These are phyloP conservation scores for Delphinus delphis DNA, from an alignment of 2,113 vertebrate genomes.

Conservation along the genomic window DNA sequence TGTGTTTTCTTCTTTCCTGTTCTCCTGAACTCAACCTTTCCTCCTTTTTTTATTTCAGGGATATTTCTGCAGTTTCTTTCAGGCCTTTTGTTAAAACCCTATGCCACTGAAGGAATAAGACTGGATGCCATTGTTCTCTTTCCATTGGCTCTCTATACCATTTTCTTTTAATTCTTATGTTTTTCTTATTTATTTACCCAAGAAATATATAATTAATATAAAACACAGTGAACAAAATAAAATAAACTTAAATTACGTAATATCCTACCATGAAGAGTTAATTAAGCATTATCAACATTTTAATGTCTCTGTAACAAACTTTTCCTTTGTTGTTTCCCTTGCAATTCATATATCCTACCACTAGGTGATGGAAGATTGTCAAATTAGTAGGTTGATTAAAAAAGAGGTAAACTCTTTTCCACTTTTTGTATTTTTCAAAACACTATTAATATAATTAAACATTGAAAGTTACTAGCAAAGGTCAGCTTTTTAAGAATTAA, in stretches of 20 bases:
- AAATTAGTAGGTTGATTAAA: neutral
- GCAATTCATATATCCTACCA: neutral
- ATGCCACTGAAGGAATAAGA: neutral
- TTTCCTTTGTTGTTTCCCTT: neutral
- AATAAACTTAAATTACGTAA: neutral
- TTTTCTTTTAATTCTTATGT: neutral
- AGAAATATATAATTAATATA: neutral
- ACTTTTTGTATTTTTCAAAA: neutral
- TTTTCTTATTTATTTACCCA: neutral
- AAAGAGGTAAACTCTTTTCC: neutral
- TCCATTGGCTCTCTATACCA: neutral
- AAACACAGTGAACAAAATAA: neutral
- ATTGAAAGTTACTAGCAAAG: neutral
- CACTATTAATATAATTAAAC: neutral
- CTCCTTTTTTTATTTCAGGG: neutral
- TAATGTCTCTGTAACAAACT: neutral
- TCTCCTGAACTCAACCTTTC: neutral
- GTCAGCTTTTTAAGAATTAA: neutral
- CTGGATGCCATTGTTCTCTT: neutral
- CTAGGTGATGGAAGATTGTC: neutral
- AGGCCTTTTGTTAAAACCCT: neutral
- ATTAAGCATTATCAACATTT: neutral
- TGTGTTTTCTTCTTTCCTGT: neutral
- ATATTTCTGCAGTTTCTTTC: neutral
- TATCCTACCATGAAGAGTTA: neutral